Evolutionary conservation across 2,113 vertebrate species (phyloP).

Genomic region (Clarias magur): DNA sequence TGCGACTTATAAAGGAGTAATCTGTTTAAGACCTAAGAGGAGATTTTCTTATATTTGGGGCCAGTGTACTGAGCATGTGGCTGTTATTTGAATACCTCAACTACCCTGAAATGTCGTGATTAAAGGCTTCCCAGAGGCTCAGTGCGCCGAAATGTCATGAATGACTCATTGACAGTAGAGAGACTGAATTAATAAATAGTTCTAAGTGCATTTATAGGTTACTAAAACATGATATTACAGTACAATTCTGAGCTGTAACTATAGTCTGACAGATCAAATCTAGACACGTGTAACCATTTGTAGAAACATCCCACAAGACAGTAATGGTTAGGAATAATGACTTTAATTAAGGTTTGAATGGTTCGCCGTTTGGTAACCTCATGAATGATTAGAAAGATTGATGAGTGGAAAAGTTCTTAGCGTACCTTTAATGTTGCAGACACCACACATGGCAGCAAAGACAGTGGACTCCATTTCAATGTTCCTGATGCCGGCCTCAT

Average conservation of each 20-base stretch:
- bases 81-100: not conserved
- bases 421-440: constrained; percentile 83
- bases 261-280: not conserved
- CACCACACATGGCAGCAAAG: constrained; percentile 83
- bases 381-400: not conserved
- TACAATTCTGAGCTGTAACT: not conserved
- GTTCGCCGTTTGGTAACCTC: not conserved
- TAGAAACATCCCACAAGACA: not conserved
- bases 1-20: not conserved
- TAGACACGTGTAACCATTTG: not conserved
- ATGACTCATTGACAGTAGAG: not conserved
- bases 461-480: constrained; percentile 88
- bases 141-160: not conserved
- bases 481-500: constrained; percentile 77
- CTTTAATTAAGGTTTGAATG: not conserved
- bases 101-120: constrained; percentile 19
- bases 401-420: not conserved
- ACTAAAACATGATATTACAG: not conserved
- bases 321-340: constrained; percentile 11
- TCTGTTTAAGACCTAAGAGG: not conserved
- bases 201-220: not conserved
- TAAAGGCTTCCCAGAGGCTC: not conserved
- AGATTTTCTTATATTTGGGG: not conserved
- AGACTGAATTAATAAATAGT: not conserved
- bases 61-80: not conserved